Evolutionary conservation across 2,888 invertebrate genomes (phyloP).

Genomic region (Hybos culiciformis): DNA sequence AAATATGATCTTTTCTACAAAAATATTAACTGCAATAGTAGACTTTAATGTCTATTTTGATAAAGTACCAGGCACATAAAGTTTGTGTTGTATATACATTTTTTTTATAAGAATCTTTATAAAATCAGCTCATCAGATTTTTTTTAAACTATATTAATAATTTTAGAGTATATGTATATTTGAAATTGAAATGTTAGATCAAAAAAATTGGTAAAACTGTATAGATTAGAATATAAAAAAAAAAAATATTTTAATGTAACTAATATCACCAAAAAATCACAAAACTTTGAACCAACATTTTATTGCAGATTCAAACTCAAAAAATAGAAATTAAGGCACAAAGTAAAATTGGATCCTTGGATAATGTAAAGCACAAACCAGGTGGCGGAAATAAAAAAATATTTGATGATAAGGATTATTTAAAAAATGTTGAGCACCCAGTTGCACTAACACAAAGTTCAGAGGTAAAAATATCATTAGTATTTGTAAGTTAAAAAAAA

Average conservation of each 20-base stretch:
- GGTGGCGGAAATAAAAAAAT: slow-evolving; percentile 91
- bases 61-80: too few species aligned
- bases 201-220: too few species aligned
- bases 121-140: too few species aligned
- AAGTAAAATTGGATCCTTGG: slow-evolving; percentile 83
- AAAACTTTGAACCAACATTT: not conserved
- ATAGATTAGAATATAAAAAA: not conserved
- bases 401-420: slow-evolving; percentile 82
- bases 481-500: slow-evolving; percentile 6
- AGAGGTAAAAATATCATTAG: slow-evolving; percentile 42
- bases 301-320: slow-evolving; percentile 65
- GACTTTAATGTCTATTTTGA: too few species aligned
- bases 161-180: too few species aligned
- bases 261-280: not conserved
- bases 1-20: too few species aligned
- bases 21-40: too few species aligned
- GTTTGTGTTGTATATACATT: too few species aligned
- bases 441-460: slow-evolving; percentile 42
- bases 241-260: not conserved
- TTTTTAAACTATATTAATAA: too few species aligned
- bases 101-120: too few species aligned
- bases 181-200: too few species aligned
- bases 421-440: slow-evolving; percentile 57
- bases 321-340: slow-evolving; percentile 85
- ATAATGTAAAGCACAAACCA: slow-evolving; percentile 76